Evolutionary conservation across 2,113 vertebrate species (phyloP), one percentile per base, ranked within the genome.

Genomic region (Heteronetta atricapilla): DNA sequence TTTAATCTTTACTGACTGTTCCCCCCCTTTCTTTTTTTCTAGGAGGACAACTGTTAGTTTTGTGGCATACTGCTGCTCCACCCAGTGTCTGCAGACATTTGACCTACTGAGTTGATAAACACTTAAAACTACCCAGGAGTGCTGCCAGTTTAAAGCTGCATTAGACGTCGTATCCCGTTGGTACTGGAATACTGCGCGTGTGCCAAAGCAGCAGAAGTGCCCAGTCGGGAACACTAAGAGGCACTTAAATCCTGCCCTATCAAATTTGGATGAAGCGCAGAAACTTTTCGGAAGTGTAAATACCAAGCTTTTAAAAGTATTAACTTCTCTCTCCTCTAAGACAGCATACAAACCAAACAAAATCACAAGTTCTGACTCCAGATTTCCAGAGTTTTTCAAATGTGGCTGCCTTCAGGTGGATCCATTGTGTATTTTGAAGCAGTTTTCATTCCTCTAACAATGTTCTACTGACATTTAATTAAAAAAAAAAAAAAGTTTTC

Each of bases 51-150:
- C 98, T 11, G 98, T 99, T 78, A 99, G 98, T 95, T 99, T 99
- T 95, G 98, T 99, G 96, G 99, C 99, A 34, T 99, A 99, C 95
- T 99, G 99, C 98, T 99, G 99, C 97, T 99, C 99, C 95, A 99
- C 98, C 96, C 98, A 97, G 70, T 99, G 99, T 98, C 98, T 99
- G 95, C 98, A 98, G 98, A 98, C 98, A 86, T 99, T 99, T 97
- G 97, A 99, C 98, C 98, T 99, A 84, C 98, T 99, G 96, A 98
- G 98, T 79, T 99, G 99, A 99, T 97, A 95, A 97, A 97, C 96
- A 97, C 96, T 95, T 90, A 40, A 48, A 91, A 80, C 89, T 89
- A 23, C 88, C 89, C 82, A 88, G 96, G 96, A 97, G 89, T 22
- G 6, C 70, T 78, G 97, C 97, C 97, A 97, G 91, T 81, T 69